phyloP scores from a whole-genome alignment of 2,888 invertebrate genomes.

The Drosophila atripex region DNA sequence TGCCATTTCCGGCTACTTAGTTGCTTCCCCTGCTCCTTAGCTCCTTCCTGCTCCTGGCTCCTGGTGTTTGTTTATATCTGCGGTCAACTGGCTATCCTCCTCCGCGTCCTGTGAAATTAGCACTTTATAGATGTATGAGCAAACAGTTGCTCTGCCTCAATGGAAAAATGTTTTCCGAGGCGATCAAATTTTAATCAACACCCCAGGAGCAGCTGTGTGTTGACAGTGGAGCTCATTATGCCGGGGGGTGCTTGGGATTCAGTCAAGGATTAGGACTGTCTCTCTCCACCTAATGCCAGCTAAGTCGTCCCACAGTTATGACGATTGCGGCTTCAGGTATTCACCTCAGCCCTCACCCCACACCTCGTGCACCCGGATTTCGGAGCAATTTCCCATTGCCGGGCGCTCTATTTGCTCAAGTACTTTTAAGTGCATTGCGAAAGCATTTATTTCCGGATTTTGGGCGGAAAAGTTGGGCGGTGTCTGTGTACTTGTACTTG shows the following conservation, averaged over 20 bases:
- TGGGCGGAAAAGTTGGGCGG: constrained; percentile 39
- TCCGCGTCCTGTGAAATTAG: constrained; percentile 52
- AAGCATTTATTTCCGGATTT: constrained; percentile 71
- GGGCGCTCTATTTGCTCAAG: constrained; percentile 58
- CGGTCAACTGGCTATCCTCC: constrained; percentile 16
- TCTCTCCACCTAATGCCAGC: constrained; percentile 44
- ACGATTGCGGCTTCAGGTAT: constrained; percentile 5
- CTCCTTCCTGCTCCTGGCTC: neutral
- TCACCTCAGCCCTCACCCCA: constrained; percentile 19
- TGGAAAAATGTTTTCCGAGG: constrained; percentile 31
- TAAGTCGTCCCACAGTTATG: constrained; percentile 47
- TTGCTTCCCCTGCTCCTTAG: constrained; percentile 8
- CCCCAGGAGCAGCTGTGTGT: constrained; percentile 28
- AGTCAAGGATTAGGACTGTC: constrained; percentile 16
- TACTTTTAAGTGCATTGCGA: constrained; percentile 67
- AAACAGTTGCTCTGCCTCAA: constrained; percentile 29
- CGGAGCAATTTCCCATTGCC: constrained; percentile 42
- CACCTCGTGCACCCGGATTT: constrained; percentile 15
- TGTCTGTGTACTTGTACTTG: too few relatives aligned
- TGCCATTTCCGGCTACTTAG: constrained; percentile 61
- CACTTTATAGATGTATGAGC: constrained; percentile 53
- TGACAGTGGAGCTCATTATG: constrained; percentile 12
- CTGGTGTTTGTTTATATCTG: constrained; percentile 26
- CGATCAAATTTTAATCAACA: constrained; percentile 47
- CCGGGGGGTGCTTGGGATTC: neutral